Conservation (phyloP, 2,797 vertebrate genomes). For the Spondyliosoma cantharus region DNA sequence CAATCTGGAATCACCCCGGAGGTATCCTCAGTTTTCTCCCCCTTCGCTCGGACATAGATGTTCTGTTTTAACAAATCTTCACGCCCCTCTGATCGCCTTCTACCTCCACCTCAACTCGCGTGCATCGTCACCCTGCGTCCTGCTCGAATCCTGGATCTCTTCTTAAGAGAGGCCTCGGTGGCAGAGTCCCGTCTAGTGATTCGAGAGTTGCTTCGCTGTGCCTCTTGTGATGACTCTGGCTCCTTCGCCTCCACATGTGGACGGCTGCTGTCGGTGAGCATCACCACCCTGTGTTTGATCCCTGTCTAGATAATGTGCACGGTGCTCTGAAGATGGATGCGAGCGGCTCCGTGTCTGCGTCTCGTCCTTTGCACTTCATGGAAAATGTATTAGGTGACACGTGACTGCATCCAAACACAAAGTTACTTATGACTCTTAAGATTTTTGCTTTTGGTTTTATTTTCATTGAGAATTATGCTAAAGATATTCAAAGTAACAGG, state of each 20-base stretch:
- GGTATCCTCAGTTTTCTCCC: neutral
- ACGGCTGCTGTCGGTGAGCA: constrained; percentile 72
- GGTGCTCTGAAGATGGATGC: neutral
- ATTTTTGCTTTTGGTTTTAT: too few species aligned
- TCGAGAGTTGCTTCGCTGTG: constrained; percentile 54
- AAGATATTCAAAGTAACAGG: too few species aligned
- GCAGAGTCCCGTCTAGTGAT: constrained; percentile 51
- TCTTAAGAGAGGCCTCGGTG: constrained; percentile 47
- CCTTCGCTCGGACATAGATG: neutral
- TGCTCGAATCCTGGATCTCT: constrained; percentile 67
- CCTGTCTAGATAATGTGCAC: neutral
- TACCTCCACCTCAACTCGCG: neutral
- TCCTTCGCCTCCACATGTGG: constrained; percentile 58
- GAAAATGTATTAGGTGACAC: too few species aligned
- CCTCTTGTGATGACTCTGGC: constrained; percentile 54
- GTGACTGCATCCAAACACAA: neutral
- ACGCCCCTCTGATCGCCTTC: neutral
- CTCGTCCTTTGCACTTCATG: neutral
- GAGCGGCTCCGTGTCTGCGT: neutral
- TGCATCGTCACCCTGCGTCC: neutral
- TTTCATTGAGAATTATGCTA: too few species aligned
- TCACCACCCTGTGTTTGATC: neutral
- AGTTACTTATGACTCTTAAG: too few species aligned
- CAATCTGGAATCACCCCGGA: neutral
- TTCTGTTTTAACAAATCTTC: neutral